Percentiles rank a stretch among this genome's conserved stretches.
phyloP scores from a whole-genome alignment of 2,113 vertebrate genomes.

The Hassar affinis region DNA sequence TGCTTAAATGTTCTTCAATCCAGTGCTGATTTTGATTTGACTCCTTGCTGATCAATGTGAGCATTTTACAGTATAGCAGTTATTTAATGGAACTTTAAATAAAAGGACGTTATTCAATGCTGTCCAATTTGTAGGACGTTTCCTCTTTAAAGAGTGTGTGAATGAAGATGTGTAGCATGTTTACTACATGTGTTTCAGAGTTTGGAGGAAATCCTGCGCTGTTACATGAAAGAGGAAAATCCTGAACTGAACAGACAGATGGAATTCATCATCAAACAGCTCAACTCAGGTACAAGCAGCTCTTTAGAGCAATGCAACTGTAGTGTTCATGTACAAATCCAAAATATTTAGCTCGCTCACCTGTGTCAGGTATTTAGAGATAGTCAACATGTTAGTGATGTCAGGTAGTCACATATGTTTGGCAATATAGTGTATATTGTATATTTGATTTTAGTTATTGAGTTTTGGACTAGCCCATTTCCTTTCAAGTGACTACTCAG shows the following conservation, averaged over 20 bases:
- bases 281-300: slow-evolving; percentile 82
- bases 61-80: neutral
- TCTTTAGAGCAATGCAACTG: neutral
- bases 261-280: slow-evolving; percentile 90
- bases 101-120: neutral
- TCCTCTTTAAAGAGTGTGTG: neutral
- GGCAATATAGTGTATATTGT: neutral
- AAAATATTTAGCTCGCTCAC: neutral
- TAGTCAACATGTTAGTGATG: neutral
- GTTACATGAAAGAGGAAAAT: slow-evolving; percentile 87
- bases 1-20: neutral
- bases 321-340: neutral
- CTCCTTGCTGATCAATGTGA: neutral
- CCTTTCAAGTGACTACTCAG: neutral
- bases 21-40: neutral
- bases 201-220: slow-evolving; percentile 89
- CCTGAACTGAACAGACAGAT: slow-evolving; percentile 88
- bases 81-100: neutral
- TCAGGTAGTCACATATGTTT: neutral
- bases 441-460: neutral
- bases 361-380: neutral
- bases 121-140: neutral
- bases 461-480: neutral
- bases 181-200: slow-evolving; percentile 69
- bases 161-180: neutral